Conservation (phyloP, 2,797 vertebrate species). For the Chromobotia macracanthus region DNA sequence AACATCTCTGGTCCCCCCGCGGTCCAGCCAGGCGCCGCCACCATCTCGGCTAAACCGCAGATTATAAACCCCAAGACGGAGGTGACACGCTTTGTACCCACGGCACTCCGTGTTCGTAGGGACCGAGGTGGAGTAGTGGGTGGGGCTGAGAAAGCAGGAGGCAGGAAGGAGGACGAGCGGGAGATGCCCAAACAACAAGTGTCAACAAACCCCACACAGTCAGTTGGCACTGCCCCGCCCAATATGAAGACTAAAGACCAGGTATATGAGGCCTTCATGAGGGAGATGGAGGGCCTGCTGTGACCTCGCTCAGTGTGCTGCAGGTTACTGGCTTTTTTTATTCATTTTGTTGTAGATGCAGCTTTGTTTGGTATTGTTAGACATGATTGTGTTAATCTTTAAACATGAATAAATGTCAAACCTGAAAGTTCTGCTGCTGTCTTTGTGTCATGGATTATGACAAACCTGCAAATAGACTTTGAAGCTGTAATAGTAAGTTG, state of each 20-base stretch:
- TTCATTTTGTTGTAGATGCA: background rate
- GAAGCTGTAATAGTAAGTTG: no score
- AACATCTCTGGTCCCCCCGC: constrained; percentile 66
- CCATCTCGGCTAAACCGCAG: constrained; percentile 97
- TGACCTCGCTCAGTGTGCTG: constrained; percentile 62
- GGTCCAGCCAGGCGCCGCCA: constrained; percentile 79
- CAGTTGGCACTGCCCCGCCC: constrained; percentile 76
- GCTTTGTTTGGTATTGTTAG: background rate
- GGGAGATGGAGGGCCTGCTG: constrained; percentile 97
- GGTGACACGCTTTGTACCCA: constrained; percentile 95
- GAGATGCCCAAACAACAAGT: constrained; percentile 68
- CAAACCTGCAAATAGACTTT: no score
- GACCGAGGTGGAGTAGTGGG: constrained; percentile 66
- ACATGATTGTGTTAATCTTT: background rate
- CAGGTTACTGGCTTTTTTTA: background rate
- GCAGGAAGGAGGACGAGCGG: constrained; percentile 62
- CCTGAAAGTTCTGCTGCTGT: background rate
- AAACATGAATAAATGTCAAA: constrained; percentile 17
- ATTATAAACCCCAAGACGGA: constrained; percentile 97
- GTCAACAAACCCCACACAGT: constrained; percentile 59
- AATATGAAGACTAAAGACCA: constrained; percentile 98
- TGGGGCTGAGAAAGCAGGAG: constrained; percentile 61
- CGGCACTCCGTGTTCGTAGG: constrained; percentile 88
- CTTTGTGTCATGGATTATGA: no score
- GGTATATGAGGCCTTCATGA: constrained; percentile 98